These are phyloP conservation scores for Sebastes hopkinsi DNA, from an alignment of 2,797 vertebrate genomes.

Conservation along the genomic window DNA sequence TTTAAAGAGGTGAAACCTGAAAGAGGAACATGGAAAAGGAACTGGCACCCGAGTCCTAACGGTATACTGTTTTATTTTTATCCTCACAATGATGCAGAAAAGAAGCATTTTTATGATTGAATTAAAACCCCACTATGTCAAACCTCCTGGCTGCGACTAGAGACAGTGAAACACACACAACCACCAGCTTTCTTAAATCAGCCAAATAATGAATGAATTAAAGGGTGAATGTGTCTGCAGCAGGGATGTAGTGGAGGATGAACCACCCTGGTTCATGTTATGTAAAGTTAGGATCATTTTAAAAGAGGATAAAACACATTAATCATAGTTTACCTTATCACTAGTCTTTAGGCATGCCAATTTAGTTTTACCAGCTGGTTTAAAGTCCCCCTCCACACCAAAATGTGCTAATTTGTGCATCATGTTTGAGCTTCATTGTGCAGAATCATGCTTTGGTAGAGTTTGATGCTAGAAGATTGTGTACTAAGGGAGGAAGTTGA, in stretches of 20 bases:
- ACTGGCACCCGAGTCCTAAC: constrained; percentile 11
- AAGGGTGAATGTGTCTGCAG: neutral
- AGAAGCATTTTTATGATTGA: neutral
- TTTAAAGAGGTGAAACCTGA: neutral
- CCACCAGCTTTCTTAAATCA: neutral
- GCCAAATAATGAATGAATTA: neutral
- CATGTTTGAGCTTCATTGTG: neutral
- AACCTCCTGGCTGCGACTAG: neutral
- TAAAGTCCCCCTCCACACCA: neutral
- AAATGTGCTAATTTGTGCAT: neutral
- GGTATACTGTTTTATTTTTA: neutral
- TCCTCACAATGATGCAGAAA: neutral
- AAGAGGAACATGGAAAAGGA: constrained; percentile 40
- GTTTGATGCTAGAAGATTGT: neutral
- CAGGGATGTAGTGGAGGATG: neutral
- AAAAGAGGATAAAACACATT: neutral
- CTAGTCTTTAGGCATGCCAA: neutral
- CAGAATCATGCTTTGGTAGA: neutral
- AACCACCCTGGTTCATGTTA: neutral
- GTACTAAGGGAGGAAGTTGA: neutral
- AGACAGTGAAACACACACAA: neutral
- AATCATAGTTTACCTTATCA: neutral
- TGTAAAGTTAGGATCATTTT: neutral
- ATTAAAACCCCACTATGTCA: neutral
- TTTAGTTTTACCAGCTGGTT: neutral